Evolutionary conservation across 2,888 invertebrate species (phyloP), one percentile per base, ranked within the genome.

Genomic region (Caenorhabditis sp.): DNA sequence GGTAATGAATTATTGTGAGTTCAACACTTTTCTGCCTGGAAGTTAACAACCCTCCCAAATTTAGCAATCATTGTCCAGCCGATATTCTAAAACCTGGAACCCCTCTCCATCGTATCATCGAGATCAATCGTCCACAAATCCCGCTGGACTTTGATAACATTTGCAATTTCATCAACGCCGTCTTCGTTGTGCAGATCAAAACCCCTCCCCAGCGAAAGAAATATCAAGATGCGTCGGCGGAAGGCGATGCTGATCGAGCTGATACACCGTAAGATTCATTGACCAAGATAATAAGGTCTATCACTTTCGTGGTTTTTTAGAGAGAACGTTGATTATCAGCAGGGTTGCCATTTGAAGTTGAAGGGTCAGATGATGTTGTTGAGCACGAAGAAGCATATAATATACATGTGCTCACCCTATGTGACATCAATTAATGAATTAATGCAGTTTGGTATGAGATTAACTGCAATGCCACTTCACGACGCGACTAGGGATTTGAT

Each of bases 401-500:
- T 85, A 26, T 86, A 85, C 66, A 67, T 86, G 8, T 80, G 85
- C 62, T 87, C 87, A 5, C 87, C 87, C 1, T 86, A 86, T 67
- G 85, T 88, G 1, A 85, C 85, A 0, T 80, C 76, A 12, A 82
- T 88, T 2, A 81, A 81, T 21, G 87, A 88, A 60, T 74, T 87
- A 10, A 72, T 86, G 63, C 80, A 85, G 53, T 83, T 76, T 67
- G 83, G 84, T 50, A 85, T 87, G 80, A 76, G 84, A n/a, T 68
- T 87, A 12, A 76, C 78, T 12, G 82, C 82, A 1, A 85, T 87
- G 81, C 87, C 87, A 4, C 63, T 86, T 5, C 86, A 88, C 68
- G 87, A 87, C 65, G 86, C 86, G 1, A 87, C 87, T 0, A 66
- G 87, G 2, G 87, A 87, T 69, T 67, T 87, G 43, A 85, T 87